Evolutionary conservation across 2,888 invertebrate genomes (phyloP), one percentile per base, ranked within the genome.

Genomic region (Geotrupes spiniger): DNA sequence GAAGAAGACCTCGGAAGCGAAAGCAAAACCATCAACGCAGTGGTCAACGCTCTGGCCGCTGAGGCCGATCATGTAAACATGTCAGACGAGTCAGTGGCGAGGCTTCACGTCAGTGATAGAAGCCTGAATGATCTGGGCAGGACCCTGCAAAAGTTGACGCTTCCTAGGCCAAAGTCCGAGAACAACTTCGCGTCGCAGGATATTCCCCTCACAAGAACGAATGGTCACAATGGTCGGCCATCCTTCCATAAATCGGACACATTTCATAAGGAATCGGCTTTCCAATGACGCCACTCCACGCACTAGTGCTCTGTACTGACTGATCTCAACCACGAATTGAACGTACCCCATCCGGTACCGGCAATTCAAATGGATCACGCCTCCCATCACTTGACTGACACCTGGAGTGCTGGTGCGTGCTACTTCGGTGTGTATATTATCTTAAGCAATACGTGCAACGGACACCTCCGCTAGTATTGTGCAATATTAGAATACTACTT

Each of bases 11-110:
- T 81, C 46, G 81, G 81, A 36, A 81, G 81, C 46, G 82, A 88
- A 73, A 85, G 87, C 69, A 87, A 87, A 77, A 91, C 91, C 57
- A 92, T 94, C 73, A 92, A 90, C 73, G 92, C 92, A 41, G 92
- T 93, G 62, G 92, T 93, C 63, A 92, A 91, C 74, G 92, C 93
- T 56, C 79, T 94, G 63, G 91, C 93, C 46, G 91, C 91, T 51
- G 92, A 92, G 74, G 92, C 91, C 45, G 90, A 91, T 64, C 89
- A 92, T 72, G 87, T 84, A 59, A 86, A 86, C 73, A 78, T 85
- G 65, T 85, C 86, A 57, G 85, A 86, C 69, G 87, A 87, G 75
- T 84, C 85, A 68, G 81, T 86, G 44, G 66, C 69, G 9, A 54
- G 66, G 44, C 57, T 72, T 15, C 68, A 72, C 51, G 58, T 66